Percentiles rank a stretch among this genome's conserved stretches.
Conservation (phyloP, 2,797 vertebrate genomes). For the Semaprochilodus insignis region DNA sequence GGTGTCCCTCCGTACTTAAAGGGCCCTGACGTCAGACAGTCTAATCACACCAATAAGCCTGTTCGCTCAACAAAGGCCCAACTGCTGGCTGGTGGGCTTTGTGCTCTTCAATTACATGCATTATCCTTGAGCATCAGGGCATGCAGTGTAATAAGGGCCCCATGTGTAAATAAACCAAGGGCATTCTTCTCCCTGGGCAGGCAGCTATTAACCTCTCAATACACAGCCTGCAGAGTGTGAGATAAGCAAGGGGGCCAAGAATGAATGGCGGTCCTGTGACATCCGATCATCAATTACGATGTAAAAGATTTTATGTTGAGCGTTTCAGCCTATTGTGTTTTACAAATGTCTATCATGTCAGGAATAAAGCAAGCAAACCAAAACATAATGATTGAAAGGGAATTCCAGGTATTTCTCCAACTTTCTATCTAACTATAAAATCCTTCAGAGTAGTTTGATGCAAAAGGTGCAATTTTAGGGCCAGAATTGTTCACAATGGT, state of each 20-base stretch:
- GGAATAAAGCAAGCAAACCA: background rate
- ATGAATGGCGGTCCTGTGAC: slow-evolving; percentile 13
- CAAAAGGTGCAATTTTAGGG: no score
- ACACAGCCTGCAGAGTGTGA: slow-evolving; percentile 68
- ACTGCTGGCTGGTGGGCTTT: slow-evolving; percentile 64
- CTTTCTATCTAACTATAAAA: background rate
- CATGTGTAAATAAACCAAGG: slow-evolving; percentile 70
- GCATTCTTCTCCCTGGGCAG: slow-evolving; percentile 53
- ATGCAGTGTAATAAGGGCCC: slow-evolving; percentile 48
- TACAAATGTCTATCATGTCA: background rate
- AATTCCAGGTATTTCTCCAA: background rate
- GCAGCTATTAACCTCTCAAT: slow-evolving; percentile 45
- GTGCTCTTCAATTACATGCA: slow-evolving; percentile 59
- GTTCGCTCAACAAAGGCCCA: slow-evolving; percentile 51
- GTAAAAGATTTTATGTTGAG: background rate
- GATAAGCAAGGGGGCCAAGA: slow-evolving; percentile 72
- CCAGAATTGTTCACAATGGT: no score
- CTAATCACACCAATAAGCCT: slow-evolving; percentile 49
- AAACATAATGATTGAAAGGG: background rate
- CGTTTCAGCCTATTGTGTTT: background rate
- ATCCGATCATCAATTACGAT: background rate
- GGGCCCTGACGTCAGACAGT: slow-evolving; percentile 66
- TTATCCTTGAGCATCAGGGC: slow-evolving; percentile 62
- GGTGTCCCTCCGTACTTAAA: slow-evolving; percentile 70
- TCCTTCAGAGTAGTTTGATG: background rate